Percentiles rank a stretch among this genome's conserved stretches.
Evolutionary conservation across 1,140 invertebrate genomes (phyloP).

Genomic region (Cardiocondyla obscurior): DNA sequence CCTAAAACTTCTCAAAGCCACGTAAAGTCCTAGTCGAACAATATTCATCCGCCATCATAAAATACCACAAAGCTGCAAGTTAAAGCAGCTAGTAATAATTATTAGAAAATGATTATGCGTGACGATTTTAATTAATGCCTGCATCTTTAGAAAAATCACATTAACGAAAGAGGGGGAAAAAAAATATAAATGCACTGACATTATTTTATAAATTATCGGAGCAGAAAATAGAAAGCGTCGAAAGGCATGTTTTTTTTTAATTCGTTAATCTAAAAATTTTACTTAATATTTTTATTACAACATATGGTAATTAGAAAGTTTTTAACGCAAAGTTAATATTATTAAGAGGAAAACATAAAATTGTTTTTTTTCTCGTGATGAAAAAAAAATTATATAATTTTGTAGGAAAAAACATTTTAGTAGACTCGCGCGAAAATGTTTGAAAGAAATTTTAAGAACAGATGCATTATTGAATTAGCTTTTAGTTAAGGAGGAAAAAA

Average conservation of each 20-base stretch:
- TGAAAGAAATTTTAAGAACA: not conserved
- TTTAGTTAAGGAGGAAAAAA: not conserved
- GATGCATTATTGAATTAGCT: constrained; percentile 23
- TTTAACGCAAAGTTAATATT: not conserved
- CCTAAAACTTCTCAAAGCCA: constrained; percentile 52
- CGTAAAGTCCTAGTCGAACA: constrained; percentile 42
- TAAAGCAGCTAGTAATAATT: constrained; percentile 17
- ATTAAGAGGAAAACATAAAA: not conserved
- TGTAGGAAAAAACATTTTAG: not conserved
- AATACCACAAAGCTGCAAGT: not conserved
- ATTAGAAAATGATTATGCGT: constrained; percentile 35
- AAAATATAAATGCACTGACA: not conserved
- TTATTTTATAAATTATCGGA: not conserved
- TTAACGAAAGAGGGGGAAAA: not conserved
- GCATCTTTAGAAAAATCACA: not conserved
- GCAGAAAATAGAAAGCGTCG: not conserved
- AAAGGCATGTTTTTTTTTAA: not conserved
- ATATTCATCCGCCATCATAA: constrained; percentile 44
- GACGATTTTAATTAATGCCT: not conserved
- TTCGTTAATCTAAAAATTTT: not conserved
- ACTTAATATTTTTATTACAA: not conserved
- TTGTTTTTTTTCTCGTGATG: not conserved
- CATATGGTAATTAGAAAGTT: not conserved
- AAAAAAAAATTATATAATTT: constrained; percentile 12
- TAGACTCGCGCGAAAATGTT: not conserved